These are phyloP conservation scores for Corydoras maculifer DNA, from an alignment of 2,113 vertebrate species.

Conservation along the genomic window DNA sequence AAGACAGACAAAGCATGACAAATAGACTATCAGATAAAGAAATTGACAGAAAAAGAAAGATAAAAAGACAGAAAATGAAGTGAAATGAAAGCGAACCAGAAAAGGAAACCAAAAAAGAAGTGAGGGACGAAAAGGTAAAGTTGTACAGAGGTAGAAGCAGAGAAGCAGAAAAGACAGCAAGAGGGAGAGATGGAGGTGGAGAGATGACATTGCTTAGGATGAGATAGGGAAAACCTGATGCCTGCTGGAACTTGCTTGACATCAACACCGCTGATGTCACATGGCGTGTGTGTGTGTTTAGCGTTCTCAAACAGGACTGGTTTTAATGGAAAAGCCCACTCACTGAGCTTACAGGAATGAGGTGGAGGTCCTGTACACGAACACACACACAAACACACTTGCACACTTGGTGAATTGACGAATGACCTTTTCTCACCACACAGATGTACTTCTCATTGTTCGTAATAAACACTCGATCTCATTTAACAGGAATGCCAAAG, in stretches of 20 bases:
- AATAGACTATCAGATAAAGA: no score
- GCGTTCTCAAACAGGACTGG: not conserved
- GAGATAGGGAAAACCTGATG: conserved; percentile 8
- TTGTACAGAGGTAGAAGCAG: not conserved
- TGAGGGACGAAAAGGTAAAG: not conserved
- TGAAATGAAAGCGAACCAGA: no score
- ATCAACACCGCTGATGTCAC: conserved; percentile 31
- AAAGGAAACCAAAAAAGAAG: no score
- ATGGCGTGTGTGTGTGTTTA: not conserved
- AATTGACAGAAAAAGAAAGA: no score
- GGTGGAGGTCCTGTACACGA: not conserved
- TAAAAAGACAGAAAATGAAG: no score
- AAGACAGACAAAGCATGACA: no score
- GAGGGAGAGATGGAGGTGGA: conserved; percentile 18
- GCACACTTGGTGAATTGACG: not conserved
- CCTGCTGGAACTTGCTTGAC: conserved; percentile 26
- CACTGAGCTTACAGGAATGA: not conserved
- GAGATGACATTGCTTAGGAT: conserved; percentile 2
- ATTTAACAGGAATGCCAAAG: conserved; percentile 8
- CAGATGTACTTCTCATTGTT: conserved; percentile 5
- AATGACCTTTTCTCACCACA: not conserved
- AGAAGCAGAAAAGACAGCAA: not conserved
- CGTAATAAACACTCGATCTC: not conserved
- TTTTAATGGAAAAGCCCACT: not conserved
- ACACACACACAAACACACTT: not conserved